Evolutionary conservation across 2,888 invertebrate genomes (phyloP).

Genomic region (Morpho achilles): DNA sequence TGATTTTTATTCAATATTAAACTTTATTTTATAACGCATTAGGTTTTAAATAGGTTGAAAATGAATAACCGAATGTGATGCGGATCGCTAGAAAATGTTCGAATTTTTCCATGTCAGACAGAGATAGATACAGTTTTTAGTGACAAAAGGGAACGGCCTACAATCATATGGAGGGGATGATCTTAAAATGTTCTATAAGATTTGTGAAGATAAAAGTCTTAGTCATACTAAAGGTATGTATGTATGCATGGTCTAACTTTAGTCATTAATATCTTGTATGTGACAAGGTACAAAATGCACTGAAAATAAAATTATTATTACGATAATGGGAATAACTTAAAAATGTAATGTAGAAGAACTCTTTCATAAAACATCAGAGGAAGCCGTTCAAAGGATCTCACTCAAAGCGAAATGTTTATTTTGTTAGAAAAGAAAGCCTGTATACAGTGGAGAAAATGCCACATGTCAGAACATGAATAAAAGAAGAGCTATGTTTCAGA

Average conservation of each 20-base stretch:
- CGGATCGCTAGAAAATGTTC: conserved; percentile 51
- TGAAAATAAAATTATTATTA: neutral
- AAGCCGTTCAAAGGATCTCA: conserved; percentile 71
- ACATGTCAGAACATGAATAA: conserved; percentile 77
- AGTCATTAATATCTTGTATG: too few species aligned
- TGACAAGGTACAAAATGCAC: too few species aligned
- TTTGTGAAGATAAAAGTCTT: conserved; percentile 21
- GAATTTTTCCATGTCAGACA: conserved; percentile 68
- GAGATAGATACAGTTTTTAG: conserved; percentile 68
- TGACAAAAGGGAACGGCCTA: conserved; percentile 74
- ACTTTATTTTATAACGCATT: conserved; percentile 24
- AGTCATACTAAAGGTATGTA: conserved; percentile 22
- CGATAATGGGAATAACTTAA: conserved; percentile 27
- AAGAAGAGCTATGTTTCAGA: conserved; percentile 75
- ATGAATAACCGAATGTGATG: conserved; percentile 47
- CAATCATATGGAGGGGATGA: conserved; percentile 65
- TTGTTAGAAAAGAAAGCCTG: conserved; percentile 75
- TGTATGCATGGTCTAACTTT: neutral
- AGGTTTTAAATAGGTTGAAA: conserved; percentile 33
- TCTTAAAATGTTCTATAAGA: conserved; percentile 64
- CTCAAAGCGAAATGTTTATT: conserved; percentile 75
- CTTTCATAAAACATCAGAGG: conserved; percentile 73
- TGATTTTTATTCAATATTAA: conserved; percentile 26
- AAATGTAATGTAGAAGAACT: conserved; percentile 35
- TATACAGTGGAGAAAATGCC: conserved; percentile 66